Conservation (phyloP, 2,113 vertebrate genomes). For the Hippocampus mohnikei region DNA sequence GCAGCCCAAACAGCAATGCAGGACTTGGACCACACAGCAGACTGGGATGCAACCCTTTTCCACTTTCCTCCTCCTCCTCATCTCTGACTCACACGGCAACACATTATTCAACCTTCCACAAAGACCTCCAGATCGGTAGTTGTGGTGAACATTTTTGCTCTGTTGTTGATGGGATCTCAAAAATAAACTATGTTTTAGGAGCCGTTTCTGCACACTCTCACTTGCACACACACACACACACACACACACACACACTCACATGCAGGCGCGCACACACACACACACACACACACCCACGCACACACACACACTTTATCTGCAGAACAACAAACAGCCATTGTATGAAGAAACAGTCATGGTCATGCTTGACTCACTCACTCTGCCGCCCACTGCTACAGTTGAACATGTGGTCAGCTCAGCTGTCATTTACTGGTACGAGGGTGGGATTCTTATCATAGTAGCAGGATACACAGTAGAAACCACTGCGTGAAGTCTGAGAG, state of each 20-base stretch:
- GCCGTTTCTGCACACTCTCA: too few species aligned
- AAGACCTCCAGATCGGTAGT: constrained; percentile 35
- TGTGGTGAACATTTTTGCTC: constrained; percentile 14
- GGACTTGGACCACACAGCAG: constrained; percentile 51
- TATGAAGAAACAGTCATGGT: background rate
- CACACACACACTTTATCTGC: too few species aligned
- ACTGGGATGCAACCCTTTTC: constrained; percentile 57
- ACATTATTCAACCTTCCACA: constrained; percentile 55
- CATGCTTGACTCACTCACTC: background rate
- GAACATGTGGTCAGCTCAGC: background rate
- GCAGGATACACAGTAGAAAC: too few species aligned
- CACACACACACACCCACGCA: too few species aligned
- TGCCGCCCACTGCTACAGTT: background rate
- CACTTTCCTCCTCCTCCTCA: constrained; percentile 64
- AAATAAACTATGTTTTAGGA: background rate
- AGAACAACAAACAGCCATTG: background rate
- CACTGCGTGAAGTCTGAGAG: too few species aligned
- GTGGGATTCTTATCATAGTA: too few species aligned
- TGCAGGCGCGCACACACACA: too few species aligned
- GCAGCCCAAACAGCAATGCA: constrained; percentile 34
- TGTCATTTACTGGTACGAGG: background rate
- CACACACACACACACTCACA: too few species aligned
- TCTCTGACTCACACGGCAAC: constrained; percentile 60
- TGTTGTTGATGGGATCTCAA: too few species aligned
- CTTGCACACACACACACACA: too few species aligned